Evolutionary conservation across 1,140 invertebrate species (phyloP), one percentile per base, ranked within the genome.

Genomic region (Tenebrio molitor): DNA sequence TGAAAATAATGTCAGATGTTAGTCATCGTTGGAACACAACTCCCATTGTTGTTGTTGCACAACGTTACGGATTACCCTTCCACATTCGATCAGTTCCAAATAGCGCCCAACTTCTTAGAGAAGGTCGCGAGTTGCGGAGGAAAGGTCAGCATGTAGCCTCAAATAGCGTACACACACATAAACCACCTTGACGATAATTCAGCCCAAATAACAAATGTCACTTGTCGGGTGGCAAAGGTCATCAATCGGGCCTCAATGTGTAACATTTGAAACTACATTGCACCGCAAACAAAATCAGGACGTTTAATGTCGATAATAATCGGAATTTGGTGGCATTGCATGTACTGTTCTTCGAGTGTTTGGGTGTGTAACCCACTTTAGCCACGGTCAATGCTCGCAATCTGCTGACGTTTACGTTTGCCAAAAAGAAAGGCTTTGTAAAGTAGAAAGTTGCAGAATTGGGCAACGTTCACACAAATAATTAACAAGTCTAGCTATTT

Each of bases 401-500:
- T 42, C 23, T 66, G 36, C 36, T 66, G 64, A 66, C 64, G 64
- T 66, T 19, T 16, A 65, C 39, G 14, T 44, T 66, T 19, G 64
- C 64, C 36, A 66, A 66, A 66, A 66, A 66, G 64, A 66, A 66
- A 66, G 64, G 64, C 36, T 42, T 66, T 66, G 39, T 41, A 42
- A 66, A 66, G 64, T 66, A 66, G 64, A 66, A 66, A 66, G 64
- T 66, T 76, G 76, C 73, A 64, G 25, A 69, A 73, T 65, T 69
- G 16, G 36, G 53, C 33, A 73, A 42, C 8, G 33, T 62, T 62
- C 21, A 72, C 34, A 67, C 8, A 66, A 66, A 66, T 41, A 65
- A 65, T 65, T 65, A 65, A 41, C 34, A 41, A 65, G 63, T 41
- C 36, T 42, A 42, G 42, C 64, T 66, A 41, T 66, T 66, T 66